These are phyloP conservation scores for Heteractis magnifica DNA, from an alignment of 92 coral and sea anemone genomes.

Conservation along the genomic window DNA sequence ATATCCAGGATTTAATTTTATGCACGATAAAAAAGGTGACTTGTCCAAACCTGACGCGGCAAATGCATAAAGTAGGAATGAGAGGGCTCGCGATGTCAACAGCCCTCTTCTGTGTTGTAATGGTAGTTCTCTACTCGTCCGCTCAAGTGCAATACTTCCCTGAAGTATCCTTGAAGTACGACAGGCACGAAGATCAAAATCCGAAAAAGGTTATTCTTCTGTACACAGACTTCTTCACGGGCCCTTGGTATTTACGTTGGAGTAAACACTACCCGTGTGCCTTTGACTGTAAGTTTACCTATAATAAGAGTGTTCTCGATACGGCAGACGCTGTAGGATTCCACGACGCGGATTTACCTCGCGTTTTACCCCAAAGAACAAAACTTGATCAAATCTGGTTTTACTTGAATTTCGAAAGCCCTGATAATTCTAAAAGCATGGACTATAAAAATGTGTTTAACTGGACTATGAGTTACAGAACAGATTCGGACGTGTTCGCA, in stretches of 20 bases:
- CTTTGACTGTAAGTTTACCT: conserved; percentile 41
- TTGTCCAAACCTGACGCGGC: no score
- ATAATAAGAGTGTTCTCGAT: conserved; percentile 26
- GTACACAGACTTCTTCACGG: conserved; percentile 47
- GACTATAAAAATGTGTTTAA: conserved; percentile 42
- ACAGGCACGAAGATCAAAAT: not conserved
- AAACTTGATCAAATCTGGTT: conserved; percentile 46
- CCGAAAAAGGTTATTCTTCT: conserved; percentile 21
- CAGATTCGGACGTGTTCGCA: conserved; percentile 48
- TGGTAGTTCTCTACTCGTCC: not conserved
- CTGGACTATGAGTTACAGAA: conserved; percentile 60
- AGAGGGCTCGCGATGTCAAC: no score
- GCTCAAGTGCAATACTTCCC: not conserved
- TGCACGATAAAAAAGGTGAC: no score
- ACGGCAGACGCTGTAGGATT: conserved; percentile 49
- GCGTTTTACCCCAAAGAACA: conserved; percentile 36
- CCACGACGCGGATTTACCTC: conserved; percentile 58
- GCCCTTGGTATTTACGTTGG: conserved; percentile 61
- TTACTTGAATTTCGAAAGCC: conserved; percentile 57
- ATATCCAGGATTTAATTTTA: no score
- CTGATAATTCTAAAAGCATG: conserved; percentile 30
- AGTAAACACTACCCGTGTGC: conserved; percentile 31
- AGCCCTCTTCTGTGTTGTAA: not conserved
- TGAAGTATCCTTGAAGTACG: not conserved
- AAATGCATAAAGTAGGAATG: no score